Evolutionary conservation across 2,797 vertebrate species (phyloP), one percentile per base, ranked within the genome.

Genomic region (Myotis pilosus): DNA sequence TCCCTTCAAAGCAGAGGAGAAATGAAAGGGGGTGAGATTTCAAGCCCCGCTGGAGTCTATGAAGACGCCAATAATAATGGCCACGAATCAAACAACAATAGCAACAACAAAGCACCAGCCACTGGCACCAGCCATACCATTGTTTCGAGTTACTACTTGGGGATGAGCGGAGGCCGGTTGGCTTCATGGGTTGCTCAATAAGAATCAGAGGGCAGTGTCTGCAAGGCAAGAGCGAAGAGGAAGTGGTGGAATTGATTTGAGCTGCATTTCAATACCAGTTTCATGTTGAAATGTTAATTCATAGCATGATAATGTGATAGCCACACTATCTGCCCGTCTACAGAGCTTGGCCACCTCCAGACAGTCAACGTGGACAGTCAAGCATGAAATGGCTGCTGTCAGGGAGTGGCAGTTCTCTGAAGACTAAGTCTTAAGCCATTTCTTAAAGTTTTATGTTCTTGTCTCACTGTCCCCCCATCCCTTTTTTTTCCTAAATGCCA

Each of bases 281-380:
- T 87, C 85, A 44, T 53, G 93, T 33, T 69, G 89, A 41, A 79
- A 83, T 80, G 74, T 83, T 92, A 82, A 89, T 91, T 83, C 60
- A 64, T 8, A 90, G 92, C 82, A 28, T n/a, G 55, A 87, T 16
- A 38, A 81, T 23, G 57, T 71, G 86, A 64, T 15, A 44, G 79
- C 72, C n/a, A 57, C 68, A n/a, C 64, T 13, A 22, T 49, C n/a
- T 22, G 66, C 30, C 91, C 2, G 0, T 62, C 84, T 41, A 71
- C 44, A 69, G 23, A 68, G 94, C 86, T 23, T 6, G 72, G 76
- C 80, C 57, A 25, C 87, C 90, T 96, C 71, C 84, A 47, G 47
- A 87, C 38, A 72, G 87, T 95, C 69, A 68, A 22, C 94, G 81
- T 68, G n/a, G 81, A 80, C 62, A 79, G 86, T 49, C 76, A 44